A percentile compares a stretch with the other conserved stretches of the same genome.
Evolutionary conservation across 2,797 vertebrate genomes (phyloP).

Genomic region (Siniperca obscura): DNA sequence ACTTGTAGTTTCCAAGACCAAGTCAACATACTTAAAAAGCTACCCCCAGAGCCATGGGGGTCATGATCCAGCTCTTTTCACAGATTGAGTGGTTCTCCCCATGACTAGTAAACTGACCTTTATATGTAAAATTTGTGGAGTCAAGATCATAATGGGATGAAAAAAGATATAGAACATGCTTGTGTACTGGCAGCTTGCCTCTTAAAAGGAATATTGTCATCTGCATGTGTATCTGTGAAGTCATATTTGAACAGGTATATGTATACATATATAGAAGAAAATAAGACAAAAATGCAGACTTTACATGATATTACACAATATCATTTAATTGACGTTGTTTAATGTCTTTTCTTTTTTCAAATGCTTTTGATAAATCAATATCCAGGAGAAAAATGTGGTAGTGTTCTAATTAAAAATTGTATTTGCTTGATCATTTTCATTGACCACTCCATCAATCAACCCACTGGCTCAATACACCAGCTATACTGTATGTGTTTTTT

Average conservation of each 20-base stretch:
- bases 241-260: background rate
- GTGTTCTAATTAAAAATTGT: slow-evolving; percentile 73
- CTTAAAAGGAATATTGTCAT: background rate
- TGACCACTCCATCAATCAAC: slow-evolving; percentile 72
- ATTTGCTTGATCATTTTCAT: slow-evolving; percentile 74
- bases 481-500: slow-evolving; percentile 58
- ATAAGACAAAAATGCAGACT: background rate
- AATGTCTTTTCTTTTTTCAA: slow-evolving; percentile 24
- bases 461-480: slow-evolving; percentile 59
- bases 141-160: background rate
- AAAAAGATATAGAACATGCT: background rate
- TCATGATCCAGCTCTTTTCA: background rate
- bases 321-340: slow-evolving; percentile 35
- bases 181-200: background rate
- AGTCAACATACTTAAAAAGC: background rate
- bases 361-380: slow-evolving; percentile 64
- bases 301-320: slow-evolving; percentile 17
- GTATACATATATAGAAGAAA: background rate
- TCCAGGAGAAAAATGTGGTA: slow-evolving; percentile 45
- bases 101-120: background rate
- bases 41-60: too few species aligned
- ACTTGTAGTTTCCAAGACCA: too few species aligned
- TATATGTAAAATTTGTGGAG: background rate
- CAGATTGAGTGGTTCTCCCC: background rate
- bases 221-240: background rate